phyloP scores from a whole-genome alignment of 2,113 vertebrate species.

The Pungitius pungitius region DNA sequence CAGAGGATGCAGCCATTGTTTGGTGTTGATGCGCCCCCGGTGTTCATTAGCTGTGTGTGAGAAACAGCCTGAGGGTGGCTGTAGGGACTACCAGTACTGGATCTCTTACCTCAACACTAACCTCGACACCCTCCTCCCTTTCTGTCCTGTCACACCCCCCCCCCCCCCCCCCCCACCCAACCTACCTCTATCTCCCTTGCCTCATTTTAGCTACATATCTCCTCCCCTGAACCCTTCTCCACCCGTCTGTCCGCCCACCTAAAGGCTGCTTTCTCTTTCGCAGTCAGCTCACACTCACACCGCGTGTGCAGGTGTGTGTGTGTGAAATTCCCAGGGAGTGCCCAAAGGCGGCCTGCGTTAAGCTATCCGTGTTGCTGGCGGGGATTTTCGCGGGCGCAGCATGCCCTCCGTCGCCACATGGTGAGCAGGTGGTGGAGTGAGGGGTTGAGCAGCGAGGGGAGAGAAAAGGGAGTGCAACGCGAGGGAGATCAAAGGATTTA shows the following conservation, averaged over 20 bases:
- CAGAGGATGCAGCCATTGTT: constrained; percentile 60
- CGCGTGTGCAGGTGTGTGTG: neutral
- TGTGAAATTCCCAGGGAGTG: constrained; percentile 17
- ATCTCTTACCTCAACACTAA: constrained; percentile 8
- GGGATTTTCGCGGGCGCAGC: constrained; percentile 29
- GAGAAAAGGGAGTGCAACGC: constrained; percentile 22
- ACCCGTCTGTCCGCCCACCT: constrained; percentile 38
- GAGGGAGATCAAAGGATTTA: constrained; percentile 36
- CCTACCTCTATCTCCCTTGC: neutral
- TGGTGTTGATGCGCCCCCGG: constrained; percentile 19
- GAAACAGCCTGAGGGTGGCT: neutral
- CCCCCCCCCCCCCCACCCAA: neutral
- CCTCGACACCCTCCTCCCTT: neutral
- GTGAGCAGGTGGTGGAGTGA: constrained; percentile 3
- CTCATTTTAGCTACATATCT: constrained; percentile 25
- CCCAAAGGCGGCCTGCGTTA: constrained; percentile 5
- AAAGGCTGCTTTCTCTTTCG: constrained; percentile 9
- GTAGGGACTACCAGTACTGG: constrained; percentile 13
- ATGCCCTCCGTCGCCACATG: neutral
- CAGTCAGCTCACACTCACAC: constrained; percentile 20
- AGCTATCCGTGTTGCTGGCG: constrained; percentile 38
- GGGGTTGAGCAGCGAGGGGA: constrained; percentile 2
- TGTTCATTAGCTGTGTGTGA: constrained; percentile 17
- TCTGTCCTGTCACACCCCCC: neutral
- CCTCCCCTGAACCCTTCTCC: constrained; percentile 30